Base-by-base conservation (phyloP, 2,113 vertebrate genomes). In the Leptobrachium ailaonicum region DNA sequence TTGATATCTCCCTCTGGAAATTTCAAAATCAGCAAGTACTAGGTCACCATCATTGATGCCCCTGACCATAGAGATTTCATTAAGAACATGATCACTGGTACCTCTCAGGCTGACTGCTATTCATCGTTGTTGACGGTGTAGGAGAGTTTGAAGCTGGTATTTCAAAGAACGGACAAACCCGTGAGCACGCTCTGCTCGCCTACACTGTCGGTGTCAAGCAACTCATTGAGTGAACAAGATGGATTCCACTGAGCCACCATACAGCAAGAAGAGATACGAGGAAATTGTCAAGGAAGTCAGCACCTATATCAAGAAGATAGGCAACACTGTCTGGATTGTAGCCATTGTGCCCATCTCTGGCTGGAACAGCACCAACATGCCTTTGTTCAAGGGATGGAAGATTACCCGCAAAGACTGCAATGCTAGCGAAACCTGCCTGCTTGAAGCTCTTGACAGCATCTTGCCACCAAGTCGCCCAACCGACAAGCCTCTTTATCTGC, bases 21-120 rank as follows among this genome's bases (percentile, higher is more conserved):
- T 11, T 94, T 95, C 10, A 89, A 85, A 83, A 94, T 92, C 0
- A 90, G 92, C 41, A 92, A 89, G 75, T 94, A 85, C 82, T 85
- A 82, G 1, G 90, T 94, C 81, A 95, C 94, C 0, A 90, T 95
- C 47, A 94, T 95, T 58, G 94, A 95, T 20, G 94, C 92, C 2
- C 94, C 94, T 0, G 94, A 93, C 0, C 93, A 94, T 73, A 89
- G 94, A 1, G 94, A 95, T 76, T 95, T 94, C 82, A 94, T 94
- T 13, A 95, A 94, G 43, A 94, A 94, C 84, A 94, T 95, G 94
- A 92, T 95, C n/a, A 95, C 93, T 0, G 93, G 92, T 20, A 93
- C 94, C 0, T 93, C 93, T 0, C 93, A 94, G 91, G 93, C 93
- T 79, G 97, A 99, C 92, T 0, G 91, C 92, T 0, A 88, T 32